Percentiles rank a stretch among this genome's conserved stretches.
Conservation (phyloP, 1,140 invertebrate genomes). For the Grapholita molesta region DNA sequence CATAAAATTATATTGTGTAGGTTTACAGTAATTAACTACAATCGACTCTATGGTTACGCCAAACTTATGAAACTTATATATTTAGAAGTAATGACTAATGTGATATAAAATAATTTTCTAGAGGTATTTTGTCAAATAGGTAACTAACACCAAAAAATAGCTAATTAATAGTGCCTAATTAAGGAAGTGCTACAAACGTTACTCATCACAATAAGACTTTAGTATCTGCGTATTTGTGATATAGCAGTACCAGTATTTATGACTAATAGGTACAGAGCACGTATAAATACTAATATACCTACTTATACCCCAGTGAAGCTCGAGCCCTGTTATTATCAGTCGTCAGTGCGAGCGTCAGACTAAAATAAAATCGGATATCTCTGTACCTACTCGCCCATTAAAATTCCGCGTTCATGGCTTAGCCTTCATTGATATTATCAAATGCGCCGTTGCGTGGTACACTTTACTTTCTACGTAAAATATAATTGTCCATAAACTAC, state of each 20-base stretch:
- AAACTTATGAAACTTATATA: not conserved
- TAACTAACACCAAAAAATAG: too few relatives aligned
- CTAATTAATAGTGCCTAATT: too few relatives aligned
- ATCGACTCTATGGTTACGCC: not conserved
- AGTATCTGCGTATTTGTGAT: too few relatives aligned
- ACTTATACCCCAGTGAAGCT: not conserved
- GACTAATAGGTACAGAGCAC: too few relatives aligned
- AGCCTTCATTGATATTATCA: conserved; percentile 7
- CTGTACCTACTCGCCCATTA: conserved; percentile 8
- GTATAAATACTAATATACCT: not conserved
- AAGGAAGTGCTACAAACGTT: too few relatives aligned
- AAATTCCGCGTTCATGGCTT: conserved; percentile 11
- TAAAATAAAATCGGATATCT: conserved; percentile 13
- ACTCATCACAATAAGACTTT: too few relatives aligned
- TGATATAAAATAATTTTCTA: too few relatives aligned
- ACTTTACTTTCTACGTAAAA: not conserved
- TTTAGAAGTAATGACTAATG: not conserved
- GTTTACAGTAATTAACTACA: not conserved
- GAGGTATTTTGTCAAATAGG: too few relatives aligned
- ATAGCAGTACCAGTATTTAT: too few relatives aligned
- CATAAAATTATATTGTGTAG: not conserved
- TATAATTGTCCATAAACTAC: not conserved
- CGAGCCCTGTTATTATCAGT: conserved; percentile 17
- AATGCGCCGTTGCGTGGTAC: conserved; percentile 4
- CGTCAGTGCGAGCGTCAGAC: conserved; percentile 11